Percentiles rank a stretch among this genome's conserved stretches.
phyloP scores from a whole-genome alignment of 2,888 invertebrate species.

The Notodonta ziczac region DNA sequence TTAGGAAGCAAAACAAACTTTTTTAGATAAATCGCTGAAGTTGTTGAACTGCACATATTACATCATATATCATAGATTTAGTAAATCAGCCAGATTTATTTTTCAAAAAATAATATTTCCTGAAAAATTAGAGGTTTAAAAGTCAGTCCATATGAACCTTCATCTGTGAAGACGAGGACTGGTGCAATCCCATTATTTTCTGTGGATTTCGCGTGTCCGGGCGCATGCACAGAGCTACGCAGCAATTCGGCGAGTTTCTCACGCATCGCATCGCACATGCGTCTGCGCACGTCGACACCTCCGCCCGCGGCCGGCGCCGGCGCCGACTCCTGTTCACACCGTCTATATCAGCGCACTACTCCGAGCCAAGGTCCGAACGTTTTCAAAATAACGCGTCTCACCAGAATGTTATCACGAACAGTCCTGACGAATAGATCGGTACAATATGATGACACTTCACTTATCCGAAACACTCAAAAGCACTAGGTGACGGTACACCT shows the following conservation, averaged over 20 bases:
- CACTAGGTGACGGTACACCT: constrained; percentile 29
- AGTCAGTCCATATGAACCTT: constrained; percentile 51
- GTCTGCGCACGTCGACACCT: constrained; percentile 41
- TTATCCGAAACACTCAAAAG: constrained; percentile 19
- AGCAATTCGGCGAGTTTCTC: constrained; percentile 74
- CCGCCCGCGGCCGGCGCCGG: constrained; percentile 48
- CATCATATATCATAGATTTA: too few relatives aligned
- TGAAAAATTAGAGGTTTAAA: not conserved
- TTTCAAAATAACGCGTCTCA: constrained; percentile 51
- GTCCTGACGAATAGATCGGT: constrained; percentile 29
- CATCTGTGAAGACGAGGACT: constrained; percentile 68
- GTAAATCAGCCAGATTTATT: too few relatives aligned
- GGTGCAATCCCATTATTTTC: constrained; percentile 71
- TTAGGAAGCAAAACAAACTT: too few relatives aligned
- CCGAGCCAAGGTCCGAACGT: constrained; percentile 39
- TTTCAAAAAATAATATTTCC: not conserved
- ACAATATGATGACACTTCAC: constrained; percentile 47
- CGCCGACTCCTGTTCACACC: constrained; percentile 57
- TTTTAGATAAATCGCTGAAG: too few relatives aligned
- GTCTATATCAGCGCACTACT: constrained; percentile 33
- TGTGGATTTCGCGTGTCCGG: constrained; percentile 53
- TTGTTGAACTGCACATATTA: too few relatives aligned
- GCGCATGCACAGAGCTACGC: constrained; percentile 66
- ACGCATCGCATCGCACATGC: constrained; percentile 80
- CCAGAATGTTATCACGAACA: constrained; percentile 42